These are phyloP conservation scores for Plebejus argus DNA, from an alignment of 2,888 invertebrate species.

Conservation along the genomic window DNA sequence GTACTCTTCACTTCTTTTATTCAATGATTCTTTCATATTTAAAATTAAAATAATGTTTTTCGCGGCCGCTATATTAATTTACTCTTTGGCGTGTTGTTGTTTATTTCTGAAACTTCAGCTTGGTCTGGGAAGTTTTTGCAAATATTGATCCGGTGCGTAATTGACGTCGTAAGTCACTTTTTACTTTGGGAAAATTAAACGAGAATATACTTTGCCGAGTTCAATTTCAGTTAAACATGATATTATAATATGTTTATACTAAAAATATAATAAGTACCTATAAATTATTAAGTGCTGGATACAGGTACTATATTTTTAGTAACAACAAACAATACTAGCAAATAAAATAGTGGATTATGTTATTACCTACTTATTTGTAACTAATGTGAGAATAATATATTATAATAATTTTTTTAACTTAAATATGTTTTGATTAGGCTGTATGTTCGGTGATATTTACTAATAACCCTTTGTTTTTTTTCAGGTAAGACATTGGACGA, in stretches of 20 bases:
- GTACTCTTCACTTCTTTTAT: not conserved
- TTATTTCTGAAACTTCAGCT: constrained; percentile 13
- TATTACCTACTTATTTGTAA: too few relatives aligned
- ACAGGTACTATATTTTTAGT: too few relatives aligned
- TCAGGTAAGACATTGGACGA: not conserved
- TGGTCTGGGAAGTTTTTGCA: constrained; percentile 10
- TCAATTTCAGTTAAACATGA: too few relatives aligned
- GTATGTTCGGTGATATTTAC: not conserved
- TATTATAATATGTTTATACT: too few relatives aligned
- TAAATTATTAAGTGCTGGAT: too few relatives aligned
- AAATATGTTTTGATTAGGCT: too few relatives aligned
- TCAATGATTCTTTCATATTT: not conserved
- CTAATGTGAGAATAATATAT: too few relatives aligned
- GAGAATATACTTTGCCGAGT: too few relatives aligned
- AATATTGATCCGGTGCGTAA: constrained; percentile 8
- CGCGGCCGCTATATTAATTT: not conserved
- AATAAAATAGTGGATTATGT: too few relatives aligned
- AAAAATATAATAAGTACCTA: too few relatives aligned
- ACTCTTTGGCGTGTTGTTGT: constrained; percentile 16
- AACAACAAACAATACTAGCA: too few relatives aligned
- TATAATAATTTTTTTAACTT: too few relatives aligned
- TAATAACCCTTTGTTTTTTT: not conserved
- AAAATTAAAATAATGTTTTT: not conserved
- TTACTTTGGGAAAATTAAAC: not conserved
- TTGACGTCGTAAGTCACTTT: constrained; percentile 6